Evolutionary conservation across 2,888 invertebrate species (phyloP), one percentile per base, ranked within the genome.

Genomic region (Unio delphinus): DNA sequence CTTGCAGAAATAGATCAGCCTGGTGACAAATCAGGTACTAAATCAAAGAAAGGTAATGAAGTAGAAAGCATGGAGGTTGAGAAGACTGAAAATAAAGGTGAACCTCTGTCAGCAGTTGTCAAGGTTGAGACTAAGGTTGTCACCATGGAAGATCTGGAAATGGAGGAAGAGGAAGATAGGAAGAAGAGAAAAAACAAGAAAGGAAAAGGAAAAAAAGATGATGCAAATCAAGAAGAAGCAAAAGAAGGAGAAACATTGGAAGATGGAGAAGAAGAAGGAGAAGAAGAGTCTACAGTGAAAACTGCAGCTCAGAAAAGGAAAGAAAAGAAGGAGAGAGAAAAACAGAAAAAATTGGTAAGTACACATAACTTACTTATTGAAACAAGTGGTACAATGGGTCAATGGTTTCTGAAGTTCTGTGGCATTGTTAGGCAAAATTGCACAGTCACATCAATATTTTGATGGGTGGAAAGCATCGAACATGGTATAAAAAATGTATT

Each of bases 231-330:
- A 61, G 70, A 75, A 71, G 65, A 75, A 70, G 65, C 68, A 15
- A 75, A 70, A 78, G 62, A 68, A 70, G 55, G 95, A 95, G 78
- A 69, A 15, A 75, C 45, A 26, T 73, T 72, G 66, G 80, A 76
- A n/a, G 82, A 72, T 58, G 78, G 73, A 23, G 86, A 83, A 87
- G 96, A 96, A 81, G 97, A 97, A 88, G 93, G 93, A 77, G 97
- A 97, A 88, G 93, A 93, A 77, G 92, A 94, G 59, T 92, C 92
- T 23, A 92, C 92, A 72, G 93, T 88, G 92, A 89, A 85, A 84
- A 84, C 79, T 76, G 87, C 83, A 20, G 87, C 81, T 62, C 84
- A 83, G 80, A 87, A 82, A 83, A 87, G 82, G 78, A 90, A 86
- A 82, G 83, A 94, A 56, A 95, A 95, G 87, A 91, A 81, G 81